Base-by-base conservation (phyloP, 2,113 vertebrate species). In the Puntigrus tetrazona region DNA sequence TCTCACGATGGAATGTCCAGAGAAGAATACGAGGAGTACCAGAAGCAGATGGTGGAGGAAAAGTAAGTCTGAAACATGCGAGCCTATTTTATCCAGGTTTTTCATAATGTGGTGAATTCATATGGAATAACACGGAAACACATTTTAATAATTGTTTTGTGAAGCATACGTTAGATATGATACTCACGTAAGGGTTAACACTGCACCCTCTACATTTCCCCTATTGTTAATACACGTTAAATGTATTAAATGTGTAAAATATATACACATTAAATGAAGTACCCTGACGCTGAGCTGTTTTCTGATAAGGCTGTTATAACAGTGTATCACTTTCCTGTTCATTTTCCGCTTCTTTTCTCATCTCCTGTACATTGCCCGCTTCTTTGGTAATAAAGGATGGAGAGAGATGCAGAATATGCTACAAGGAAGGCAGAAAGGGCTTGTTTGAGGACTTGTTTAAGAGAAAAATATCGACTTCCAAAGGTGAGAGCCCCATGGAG, bases 1-100 rank as follows among this genome's bases (percentile, higher is more conserved):
- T 41, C 83, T 34, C 59, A n/a, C 3, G 74, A 78, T 69, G 95
- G 95, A 20, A 96, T 96, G 95, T 95, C 95, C 22, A 91, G 94
- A 75, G 96, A 96, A 87, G 95, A 96, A 50, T 96, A 95, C 76
- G 96, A 96, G 87, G 95, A 96, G 11, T 96, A 96, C 83, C 95
- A 96, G 85, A 96, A 95, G 89, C 96, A 96, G 87, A 1, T 96
- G 89, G 93, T 96, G 85, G 95, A 96, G 89, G 96, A 96, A 90
- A 95, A 96, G 96, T 96, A 93, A 96, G 96, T 96, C 90, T 84
- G 7, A 61, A 63, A 25, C 36, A 74, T 27, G 16, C 38, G 14
- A 36, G 29, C 7, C 14, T 5, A 50, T 50, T 50, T 2, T 50
- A 50, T 50, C 47, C 16, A 50, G 47, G 7, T 67, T 34, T 20